phyloP scores from a whole-genome alignment of 2,888 invertebrate genomes.

The Cheilosia vernalis region DNA sequence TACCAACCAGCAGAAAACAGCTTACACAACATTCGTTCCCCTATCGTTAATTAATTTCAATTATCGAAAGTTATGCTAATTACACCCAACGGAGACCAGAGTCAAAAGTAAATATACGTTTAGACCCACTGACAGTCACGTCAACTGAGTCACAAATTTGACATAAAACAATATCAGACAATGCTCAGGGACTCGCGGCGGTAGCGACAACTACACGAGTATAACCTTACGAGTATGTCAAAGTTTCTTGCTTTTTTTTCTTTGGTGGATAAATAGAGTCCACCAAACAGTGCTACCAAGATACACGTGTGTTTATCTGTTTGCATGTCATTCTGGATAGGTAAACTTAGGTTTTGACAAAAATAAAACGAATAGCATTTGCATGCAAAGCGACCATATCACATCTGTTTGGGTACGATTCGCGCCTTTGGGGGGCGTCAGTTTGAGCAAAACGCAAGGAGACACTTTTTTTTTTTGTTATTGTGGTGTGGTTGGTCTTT shows the following conservation, averaged over 20 bases:
- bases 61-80: constrained; percentile 74
- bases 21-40: constrained; percentile 50
- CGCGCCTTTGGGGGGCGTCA: constrained; percentile 67
- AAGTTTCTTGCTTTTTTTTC: constrained; percentile 58
- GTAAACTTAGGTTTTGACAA: constrained; percentile 52
- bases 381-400: constrained; percentile 64
- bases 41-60: constrained; percentile 72
- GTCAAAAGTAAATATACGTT: constrained; percentile 13
- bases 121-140: not conserved
- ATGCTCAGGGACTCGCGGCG: constrained; percentile 23
- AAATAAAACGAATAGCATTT: constrained; percentile 48
- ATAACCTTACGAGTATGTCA: constrained; percentile 48
- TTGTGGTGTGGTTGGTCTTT: constrained; percentile 21
- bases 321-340: constrained; percentile 59
- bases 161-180: constrained; percentile 6
- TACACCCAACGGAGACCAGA: constrained; percentile 43
- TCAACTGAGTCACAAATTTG: constrained; percentile 27
- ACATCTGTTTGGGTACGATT: constrained; percentile 49
- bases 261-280: constrained; percentile 59
- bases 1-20: constrained; percentile 47
- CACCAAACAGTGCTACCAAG: constrained; percentile 14
- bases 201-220: not conserved
- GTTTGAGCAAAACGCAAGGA: constrained; percentile 38
- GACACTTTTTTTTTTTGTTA: constrained; percentile 39
- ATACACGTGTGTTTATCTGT: constrained; percentile 53